Percentiles rank a stretch among this genome's conserved stretches.
Evolutionary conservation across 2,113 vertebrate genomes (phyloP).

Genomic region (Micronycteris hirsuta): DNA sequence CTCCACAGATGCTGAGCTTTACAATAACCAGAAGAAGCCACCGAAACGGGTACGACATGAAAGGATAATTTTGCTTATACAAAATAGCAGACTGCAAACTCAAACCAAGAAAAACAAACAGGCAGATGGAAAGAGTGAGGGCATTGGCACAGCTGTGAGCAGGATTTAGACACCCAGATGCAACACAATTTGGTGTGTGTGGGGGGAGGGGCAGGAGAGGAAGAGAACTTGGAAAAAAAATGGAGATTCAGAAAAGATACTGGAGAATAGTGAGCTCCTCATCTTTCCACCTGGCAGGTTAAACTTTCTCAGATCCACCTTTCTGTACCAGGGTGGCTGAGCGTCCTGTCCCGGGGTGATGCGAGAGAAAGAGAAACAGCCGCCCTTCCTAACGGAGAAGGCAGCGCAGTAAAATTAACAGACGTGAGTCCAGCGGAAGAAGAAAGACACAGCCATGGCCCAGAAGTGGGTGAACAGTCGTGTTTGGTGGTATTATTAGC

Average conservation of each 20-base stretch:
- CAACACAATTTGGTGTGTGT: constrained; percentile 60
- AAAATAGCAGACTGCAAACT: constrained; percentile 83
- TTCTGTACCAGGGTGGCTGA: accelerated
- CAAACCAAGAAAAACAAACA: constrained; percentile 84
- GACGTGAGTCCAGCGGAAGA: neutral
- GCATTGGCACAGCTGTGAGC: constrained; percentile 80
- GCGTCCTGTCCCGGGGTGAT: neutral
- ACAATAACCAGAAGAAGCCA: constrained; percentile 74
- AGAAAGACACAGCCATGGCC: neutral
- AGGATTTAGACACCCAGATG: constrained; percentile 81
- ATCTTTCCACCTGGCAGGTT: neutral
- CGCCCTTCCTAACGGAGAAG: neutral
- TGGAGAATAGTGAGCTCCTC: neutral
- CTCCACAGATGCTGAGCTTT: constrained; percentile 72
- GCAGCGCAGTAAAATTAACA: neutral
- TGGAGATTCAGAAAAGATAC: neutral
- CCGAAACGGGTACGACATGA: constrained; percentile 72
- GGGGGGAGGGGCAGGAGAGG: constrained; percentile 52
- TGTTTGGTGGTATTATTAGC: neutral
- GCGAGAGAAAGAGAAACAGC: neutral
- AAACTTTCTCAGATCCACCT: neutral
- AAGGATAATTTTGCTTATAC: constrained; percentile 86
- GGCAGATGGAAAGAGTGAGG: constrained; percentile 80
- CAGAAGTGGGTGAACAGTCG: neutral
- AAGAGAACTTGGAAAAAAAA: constrained; percentile 23